Evolutionary conservation across 2,888 invertebrate species (phyloP).

Genomic region (Agonopterix heracliana): DNA sequence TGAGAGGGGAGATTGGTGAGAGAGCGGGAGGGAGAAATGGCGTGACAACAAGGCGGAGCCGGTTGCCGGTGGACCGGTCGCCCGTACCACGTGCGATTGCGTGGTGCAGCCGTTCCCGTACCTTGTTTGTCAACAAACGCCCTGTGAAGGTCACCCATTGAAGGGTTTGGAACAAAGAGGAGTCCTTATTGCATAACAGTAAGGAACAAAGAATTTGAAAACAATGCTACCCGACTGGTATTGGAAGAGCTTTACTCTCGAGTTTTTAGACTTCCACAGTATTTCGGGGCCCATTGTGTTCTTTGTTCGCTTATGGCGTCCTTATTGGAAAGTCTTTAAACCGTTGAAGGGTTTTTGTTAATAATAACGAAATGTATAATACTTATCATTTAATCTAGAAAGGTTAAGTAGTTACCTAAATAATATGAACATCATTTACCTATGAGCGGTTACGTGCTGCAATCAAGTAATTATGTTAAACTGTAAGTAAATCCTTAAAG

Average conservation of each 20-base stretch:
- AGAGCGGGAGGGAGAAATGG: slow-evolving; percentile 51
- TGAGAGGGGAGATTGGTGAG: slow-evolving; percentile 28
- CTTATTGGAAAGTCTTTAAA: neutral
- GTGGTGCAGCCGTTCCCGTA: slow-evolving; percentile 53
- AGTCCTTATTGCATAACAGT: slow-evolving; percentile 42
- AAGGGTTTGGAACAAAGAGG: slow-evolving; percentile 58
- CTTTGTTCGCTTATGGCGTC: neutral
- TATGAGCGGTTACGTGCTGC: too few relatives aligned
- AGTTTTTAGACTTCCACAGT: neutral
- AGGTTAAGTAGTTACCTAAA: too few relatives aligned
- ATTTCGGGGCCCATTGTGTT: neutral
- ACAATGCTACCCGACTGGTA: slow-evolving; percentile 6
- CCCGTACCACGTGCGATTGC: slow-evolving; percentile 67
- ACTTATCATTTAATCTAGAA: too few relatives aligned
- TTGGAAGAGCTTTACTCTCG: neutral
- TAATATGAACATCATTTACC: too few relatives aligned
- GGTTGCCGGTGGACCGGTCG: slow-evolving; percentile 68
- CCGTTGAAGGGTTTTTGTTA: too few relatives aligned
- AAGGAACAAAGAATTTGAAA: slow-evolving; percentile 12
- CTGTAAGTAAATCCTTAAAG: too few relatives aligned
- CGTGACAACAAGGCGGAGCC: slow-evolving; percentile 73
- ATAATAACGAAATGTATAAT: too few relatives aligned
- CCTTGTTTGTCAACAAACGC: slow-evolving; percentile 74
- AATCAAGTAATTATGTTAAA: too few relatives aligned
- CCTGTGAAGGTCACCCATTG: slow-evolving; percentile 66